A percentile compares a stretch with the other conserved stretches of the same genome.
phyloP scores from a whole-genome alignment of 2,888 invertebrate genomes.

The Scaptodrosophila latifasciaeformis region DNA sequence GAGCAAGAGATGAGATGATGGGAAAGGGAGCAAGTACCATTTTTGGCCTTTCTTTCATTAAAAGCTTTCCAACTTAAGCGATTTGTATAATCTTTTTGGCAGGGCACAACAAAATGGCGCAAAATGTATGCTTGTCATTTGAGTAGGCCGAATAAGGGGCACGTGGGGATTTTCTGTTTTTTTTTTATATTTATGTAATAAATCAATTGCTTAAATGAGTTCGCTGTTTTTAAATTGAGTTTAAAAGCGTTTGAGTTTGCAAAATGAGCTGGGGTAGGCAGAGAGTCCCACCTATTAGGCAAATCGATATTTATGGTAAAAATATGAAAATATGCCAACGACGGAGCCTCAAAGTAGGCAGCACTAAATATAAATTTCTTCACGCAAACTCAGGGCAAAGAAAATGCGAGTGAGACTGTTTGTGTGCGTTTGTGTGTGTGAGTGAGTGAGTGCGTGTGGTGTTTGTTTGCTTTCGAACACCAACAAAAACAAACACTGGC shows the following conservation, averaged over 20 bases:
- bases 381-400: slow-evolving; percentile 17
- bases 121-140: too few species aligned
- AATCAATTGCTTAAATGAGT: neutral
- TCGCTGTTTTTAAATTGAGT: slow-evolving; percentile 6
- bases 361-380: slow-evolving; percentile 53
- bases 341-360: slow-evolving; percentile 40
- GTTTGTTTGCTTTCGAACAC: slow-evolving; percentile 36
- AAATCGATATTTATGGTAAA: neutral
- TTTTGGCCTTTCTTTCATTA: slow-evolving; percentile 5
- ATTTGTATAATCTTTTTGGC: neutral
- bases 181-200: slow-evolving; percentile 29
- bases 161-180: slow-evolving; percentile 1
- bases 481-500: slow-evolving; percentile 22
- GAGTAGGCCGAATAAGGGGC: too few species aligned
- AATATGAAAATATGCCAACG: slow-evolving; percentile 3
- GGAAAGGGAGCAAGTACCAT: neutral
- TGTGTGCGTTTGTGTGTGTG: slow-evolving; percentile 4
- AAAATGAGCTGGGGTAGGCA: slow-evolving; percentile 2
- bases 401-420: neutral
- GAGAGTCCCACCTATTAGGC: too few species aligned
- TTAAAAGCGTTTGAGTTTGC: slow-evolving; percentile 5
- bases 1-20: slow-evolving; percentile 1
- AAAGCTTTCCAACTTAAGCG: too few species aligned
- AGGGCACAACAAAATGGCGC: too few species aligned
- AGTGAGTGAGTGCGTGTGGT: neutral